Base-by-base conservation (phyloP, 2,113 vertebrate species). In the Phylloscopus whistleri region DNA sequence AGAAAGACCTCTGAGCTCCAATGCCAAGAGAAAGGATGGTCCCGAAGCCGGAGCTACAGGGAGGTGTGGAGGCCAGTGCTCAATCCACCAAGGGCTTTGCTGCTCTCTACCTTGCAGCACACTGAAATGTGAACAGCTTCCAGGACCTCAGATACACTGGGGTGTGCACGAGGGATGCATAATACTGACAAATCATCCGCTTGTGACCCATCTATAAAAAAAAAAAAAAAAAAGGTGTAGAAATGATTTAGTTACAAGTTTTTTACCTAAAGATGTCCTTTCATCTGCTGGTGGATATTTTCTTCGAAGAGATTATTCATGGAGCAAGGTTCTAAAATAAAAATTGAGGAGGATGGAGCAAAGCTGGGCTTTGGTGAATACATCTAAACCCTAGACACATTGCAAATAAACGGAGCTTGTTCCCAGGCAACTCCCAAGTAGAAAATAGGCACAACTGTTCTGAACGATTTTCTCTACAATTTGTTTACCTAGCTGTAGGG, bases 281-380 rank as follows among this genome's bases (percentile, higher is more conserved):
- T 92, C 76, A 0, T 92, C 86, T 94, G 84, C 91, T 97, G 68
- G 31, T 90, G 60, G 91, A 81, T 95, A 90, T 95, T 94, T 96
- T 94, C 89, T 96, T 96, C 0, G 2, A 87, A 79, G 86, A 94
- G 86, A 94, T 95, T 96, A 96, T 95, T 93, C 95, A 95, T 92
- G 95, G 95, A 95, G 86, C 88, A 96, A 95, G 90, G 92, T 95
- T 96, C 95, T 97, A 97, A 97, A 96, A 96, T 96, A 96, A 97
- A 96, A 96, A 96, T 92, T 96, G 94, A 97, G 96, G 94, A 97
- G 96, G 95, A 93, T 90, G 95, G 86, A 93, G 93, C 58, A 94
- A 96, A 96, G 95, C 85, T 97, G 88, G 88, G 92, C 83, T 90
- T 95, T 92, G 77, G 92, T 96, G 92, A 96, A 94, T 94, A 92